Evolutionary conservation across 2,797 vertebrate genomes (phyloP).

Genomic region (Calcarius lapponicus): DNA sequence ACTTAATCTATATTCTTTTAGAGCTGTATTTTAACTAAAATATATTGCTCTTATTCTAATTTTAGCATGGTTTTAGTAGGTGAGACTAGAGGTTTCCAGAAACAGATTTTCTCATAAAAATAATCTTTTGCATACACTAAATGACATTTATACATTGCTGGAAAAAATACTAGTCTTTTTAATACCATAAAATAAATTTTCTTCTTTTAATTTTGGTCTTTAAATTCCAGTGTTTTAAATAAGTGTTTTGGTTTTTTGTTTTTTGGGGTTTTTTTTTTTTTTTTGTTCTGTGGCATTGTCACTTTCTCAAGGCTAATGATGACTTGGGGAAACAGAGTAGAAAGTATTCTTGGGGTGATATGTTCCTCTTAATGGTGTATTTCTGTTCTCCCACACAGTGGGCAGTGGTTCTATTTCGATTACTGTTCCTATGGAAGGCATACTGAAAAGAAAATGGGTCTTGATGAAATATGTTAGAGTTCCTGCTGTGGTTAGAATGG

Average conservation of each 20-base stretch:
- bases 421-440: not conserved
- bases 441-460: not conserved
- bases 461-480: not conserved
- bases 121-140: not conserved
- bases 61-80: not conserved
- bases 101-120: not conserved
- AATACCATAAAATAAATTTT: not conserved
- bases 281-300: not conserved
- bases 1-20: not conserved
- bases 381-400: not conserved
- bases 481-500: not conserved
- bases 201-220: not conserved
- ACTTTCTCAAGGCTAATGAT: rapidly evolving
- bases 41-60: not conserved
- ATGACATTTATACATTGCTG: not conserved
- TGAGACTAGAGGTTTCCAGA: not conserved
- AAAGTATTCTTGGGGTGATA: not conserved
- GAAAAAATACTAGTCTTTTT: not conserved
- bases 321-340: not conserved
- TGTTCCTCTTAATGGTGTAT: not conserved
- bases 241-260: not conserved
- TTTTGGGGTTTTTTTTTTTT: not conserved
- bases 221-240: not conserved
- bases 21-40: not conserved
- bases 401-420: not conserved